Evolutionary conservation across 2,888 invertebrate species (phyloP).

Genomic region (Melieria crassipennis): DNA sequence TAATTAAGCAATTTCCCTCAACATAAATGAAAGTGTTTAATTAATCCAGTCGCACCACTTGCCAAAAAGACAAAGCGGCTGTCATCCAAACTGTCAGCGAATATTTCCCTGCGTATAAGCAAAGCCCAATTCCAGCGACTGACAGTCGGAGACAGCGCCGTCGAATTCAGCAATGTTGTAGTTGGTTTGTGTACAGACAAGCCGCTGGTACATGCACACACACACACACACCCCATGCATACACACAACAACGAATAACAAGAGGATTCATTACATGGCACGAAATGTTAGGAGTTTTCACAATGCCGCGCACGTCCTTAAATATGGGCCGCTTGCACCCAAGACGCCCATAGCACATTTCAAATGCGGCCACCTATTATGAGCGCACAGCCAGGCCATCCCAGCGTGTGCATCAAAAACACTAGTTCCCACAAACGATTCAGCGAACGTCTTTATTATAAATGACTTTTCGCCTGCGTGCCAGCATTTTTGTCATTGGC

Average conservation of each 20-base stretch:
- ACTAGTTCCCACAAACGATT: too few species aligned
- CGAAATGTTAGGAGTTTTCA: too few species aligned
- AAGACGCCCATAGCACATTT: too few species aligned
- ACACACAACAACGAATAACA: too few species aligned
- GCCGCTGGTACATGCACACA: neutral
- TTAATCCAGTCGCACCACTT: slow-evolving; percentile 11
- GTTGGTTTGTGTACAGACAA: neutral
- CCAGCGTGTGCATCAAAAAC: too few species aligned
- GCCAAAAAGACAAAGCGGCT: slow-evolving; percentile 4
- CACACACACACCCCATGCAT: slow-evolving; percentile 5
- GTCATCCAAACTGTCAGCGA: slow-evolving; percentile 25
- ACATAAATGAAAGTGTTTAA: slow-evolving; percentile 28
- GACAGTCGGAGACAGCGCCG: neutral
- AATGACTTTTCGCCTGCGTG: too few species aligned
- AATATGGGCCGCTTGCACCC: neutral
- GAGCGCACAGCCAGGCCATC: too few species aligned
- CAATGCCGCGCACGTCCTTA: neutral
- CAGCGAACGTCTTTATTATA: too few species aligned
- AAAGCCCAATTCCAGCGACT: neutral
- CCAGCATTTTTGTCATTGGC: too few species aligned
- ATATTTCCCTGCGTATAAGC: slow-evolving; percentile 11
- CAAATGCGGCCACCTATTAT: too few species aligned
- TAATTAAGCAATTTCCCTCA: slow-evolving; percentile 25
- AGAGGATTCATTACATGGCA: too few species aligned
- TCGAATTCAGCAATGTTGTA: neutral